Evolutionary conservation across 2,113 vertebrate species (phyloP), one percentile per base, ranked within the genome.

Genomic region (Bolborhynchus lineola): DNA sequence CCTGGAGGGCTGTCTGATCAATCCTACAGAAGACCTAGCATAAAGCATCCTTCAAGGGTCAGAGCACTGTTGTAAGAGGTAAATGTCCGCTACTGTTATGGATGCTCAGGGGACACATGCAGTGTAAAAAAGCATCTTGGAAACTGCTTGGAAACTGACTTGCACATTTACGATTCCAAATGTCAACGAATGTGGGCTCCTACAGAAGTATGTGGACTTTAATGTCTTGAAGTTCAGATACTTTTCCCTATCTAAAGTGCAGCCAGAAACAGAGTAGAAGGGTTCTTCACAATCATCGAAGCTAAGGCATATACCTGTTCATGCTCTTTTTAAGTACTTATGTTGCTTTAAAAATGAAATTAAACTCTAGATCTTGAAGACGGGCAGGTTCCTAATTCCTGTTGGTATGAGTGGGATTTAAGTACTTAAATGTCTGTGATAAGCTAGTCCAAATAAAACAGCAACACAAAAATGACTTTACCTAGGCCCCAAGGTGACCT

Each of bases 131-230:
- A 75, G 24, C 35, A 68, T 52, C 57, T 57, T 72, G 20, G 71
- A 41, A 93, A 88, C 42, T 7, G 42, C 55, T 50, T 71, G 21
- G 74, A 39, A 93, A 89, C 47, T 7, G 47, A 55, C 49, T 65
- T 44, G 10, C 0, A 2, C 9, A 6, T 75, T 60, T 62, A 29
- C 0, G 3, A 68, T 89, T 91, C 50, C 49, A 74, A 47, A 53
- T 4, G 7, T 25, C 24, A 77, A 24, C 37, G 33, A 53, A 82
- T 49, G 12, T 35, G 53, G 42, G 39, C 28, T 81, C n/a, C 64
- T 74, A n/a, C 10, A 49, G 23, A 82, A 24, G 8, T 2, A 0
- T 35, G 33, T 23, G 6, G 62, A 59, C n/a, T 63, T 78, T 0
- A 52, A 8, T 5, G 14, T 42, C 78, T 71, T 35, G 46, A 78